Evolutionary conservation across 1,140 invertebrate species (phyloP).

Genomic region (Drosophila orosa): DNA sequence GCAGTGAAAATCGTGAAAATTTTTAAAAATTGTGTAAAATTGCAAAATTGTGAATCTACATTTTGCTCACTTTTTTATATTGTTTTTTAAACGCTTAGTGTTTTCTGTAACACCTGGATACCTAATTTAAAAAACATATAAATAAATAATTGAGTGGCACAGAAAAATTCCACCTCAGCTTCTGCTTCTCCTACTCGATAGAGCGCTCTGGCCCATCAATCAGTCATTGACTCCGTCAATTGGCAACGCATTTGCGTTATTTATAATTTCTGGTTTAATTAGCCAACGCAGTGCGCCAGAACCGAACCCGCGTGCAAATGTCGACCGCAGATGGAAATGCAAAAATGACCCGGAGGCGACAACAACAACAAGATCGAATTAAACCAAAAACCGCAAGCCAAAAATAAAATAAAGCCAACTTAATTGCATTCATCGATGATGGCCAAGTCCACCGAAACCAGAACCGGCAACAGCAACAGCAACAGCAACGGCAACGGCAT

Average conservation of each 20-base stretch:
- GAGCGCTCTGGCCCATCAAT: background rate
- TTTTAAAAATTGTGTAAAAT: no score
- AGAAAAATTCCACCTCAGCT: background rate
- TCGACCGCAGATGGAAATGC: slow-evolving; percentile 27
- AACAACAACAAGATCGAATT: slow-evolving; percentile 19
- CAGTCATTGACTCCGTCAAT: slow-evolving; percentile 34
- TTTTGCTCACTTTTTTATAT: no score
- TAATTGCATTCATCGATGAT: slow-evolving; percentile 23
- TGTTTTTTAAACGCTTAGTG: background rate
- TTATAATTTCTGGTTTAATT: slow-evolving; percentile 58
- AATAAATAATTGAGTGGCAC: background rate
- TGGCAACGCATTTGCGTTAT: slow-evolving; percentile 22
- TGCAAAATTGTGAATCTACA: no score
- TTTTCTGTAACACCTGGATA: background rate
- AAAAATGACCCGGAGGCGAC: slow-evolving; percentile 23
- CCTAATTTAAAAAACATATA: background rate
- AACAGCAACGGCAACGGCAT: slow-evolving; percentile 1
- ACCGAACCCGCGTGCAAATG: slow-evolving; percentile 22
- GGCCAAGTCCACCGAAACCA: slow-evolving; percentile 14
- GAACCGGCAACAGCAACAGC: slow-evolving; percentile 4
- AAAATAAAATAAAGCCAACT: slow-evolving; percentile 53
- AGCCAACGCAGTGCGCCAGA: slow-evolving; percentile 32
- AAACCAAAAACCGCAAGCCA: slow-evolving; percentile 58
- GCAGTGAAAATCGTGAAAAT: no score
- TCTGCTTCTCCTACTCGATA: background rate